These are phyloP conservation scores for Onychomys arenicola DNA, from an alignment of 2,797 vertebrate species.

Conservation along the genomic window DNA sequence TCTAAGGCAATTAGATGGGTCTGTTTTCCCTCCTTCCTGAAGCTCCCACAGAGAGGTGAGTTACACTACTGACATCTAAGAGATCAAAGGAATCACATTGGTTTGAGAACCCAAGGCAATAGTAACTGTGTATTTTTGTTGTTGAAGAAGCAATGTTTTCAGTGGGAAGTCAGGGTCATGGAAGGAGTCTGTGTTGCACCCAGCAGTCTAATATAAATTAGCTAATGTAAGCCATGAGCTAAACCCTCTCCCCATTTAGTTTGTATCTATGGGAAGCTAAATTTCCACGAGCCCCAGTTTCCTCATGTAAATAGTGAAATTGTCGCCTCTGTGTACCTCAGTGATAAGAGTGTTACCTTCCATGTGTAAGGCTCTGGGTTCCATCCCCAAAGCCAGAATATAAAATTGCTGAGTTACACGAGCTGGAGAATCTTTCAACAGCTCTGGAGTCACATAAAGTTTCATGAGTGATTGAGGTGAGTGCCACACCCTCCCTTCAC, in stretches of 20 bases:
- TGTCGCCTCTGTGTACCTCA: not conserved
- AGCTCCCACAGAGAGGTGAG: not conserved
- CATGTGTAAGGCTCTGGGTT: not conserved
- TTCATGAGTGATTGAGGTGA: not conserved
- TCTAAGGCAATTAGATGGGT: constrained; percentile 47
- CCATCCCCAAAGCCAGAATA: not conserved
- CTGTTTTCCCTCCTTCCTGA: constrained; percentile 22
- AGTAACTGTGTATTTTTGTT: not conserved
- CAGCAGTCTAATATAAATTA: not conserved
- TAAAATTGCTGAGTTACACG: not conserved
- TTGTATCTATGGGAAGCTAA: not conserved
- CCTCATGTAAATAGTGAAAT: not conserved
- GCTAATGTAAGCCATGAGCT: not conserved
- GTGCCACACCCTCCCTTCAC: not conserved
- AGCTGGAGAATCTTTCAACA: not conserved
- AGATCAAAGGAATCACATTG: not conserved
- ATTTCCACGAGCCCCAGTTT: not conserved
- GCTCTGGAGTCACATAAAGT: not conserved
- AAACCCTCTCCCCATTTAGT: not conserved
- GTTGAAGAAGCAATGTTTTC: not conserved
- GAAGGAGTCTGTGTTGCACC: not conserved
- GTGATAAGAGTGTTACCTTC: not conserved
- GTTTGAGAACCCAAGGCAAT: not conserved
- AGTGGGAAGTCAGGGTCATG: not conserved
- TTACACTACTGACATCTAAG: not conserved